Base-by-base conservation (phyloP, 2,113 vertebrate genomes). In the Nerophis ophidion region DNA sequence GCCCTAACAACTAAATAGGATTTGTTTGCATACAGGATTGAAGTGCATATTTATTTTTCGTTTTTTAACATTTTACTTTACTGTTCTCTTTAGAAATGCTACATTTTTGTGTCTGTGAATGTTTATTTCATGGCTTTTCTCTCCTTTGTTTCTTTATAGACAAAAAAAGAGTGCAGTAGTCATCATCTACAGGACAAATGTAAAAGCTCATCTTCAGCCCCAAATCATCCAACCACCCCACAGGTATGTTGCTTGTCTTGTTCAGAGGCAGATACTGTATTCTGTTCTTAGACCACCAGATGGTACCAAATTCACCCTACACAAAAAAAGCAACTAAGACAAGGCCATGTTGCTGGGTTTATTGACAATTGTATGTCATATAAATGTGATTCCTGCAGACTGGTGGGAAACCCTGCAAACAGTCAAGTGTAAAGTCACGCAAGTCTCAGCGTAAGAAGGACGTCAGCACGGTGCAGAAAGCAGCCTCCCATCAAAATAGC, bases 231-330 rank as follows among this genome's bases (percentile, higher is more conserved):
- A 16, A 33, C 42, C 47, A 45, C 59, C 7, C 10, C 59, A 68
- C 69, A 82, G 80, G 76, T 86, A 38, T 65, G 60, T 56, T 55
- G 52, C 35, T 55, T 8, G 17, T 40, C 38, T 40, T 40, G 8
- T 7, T 40, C 40, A 44, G 40, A 44, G 40, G 40, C 8, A 2
- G 8, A 40, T 40, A 3, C 38, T 9, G 38, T 40, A 40, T 40
- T 40, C 38, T 40, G 38, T 40, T 3, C 11, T 44, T 56, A 42
- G 2, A 68, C 86, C 90, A 89, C 85, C 87, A 91, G 89, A 87
- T 91, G 89, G 90, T 71, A 86, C 83, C 87, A 91, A 60, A 84
- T 76, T 81, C 47, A 79, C 57, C 85, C 65, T n/a, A 57, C 70
- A 65, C 38, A 67, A 45, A 61, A 67, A 45, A 58, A 49, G 19